Conservation (phyloP, 2,797 vertebrate genomes). For the Sciurus vulgaris region DNA sequence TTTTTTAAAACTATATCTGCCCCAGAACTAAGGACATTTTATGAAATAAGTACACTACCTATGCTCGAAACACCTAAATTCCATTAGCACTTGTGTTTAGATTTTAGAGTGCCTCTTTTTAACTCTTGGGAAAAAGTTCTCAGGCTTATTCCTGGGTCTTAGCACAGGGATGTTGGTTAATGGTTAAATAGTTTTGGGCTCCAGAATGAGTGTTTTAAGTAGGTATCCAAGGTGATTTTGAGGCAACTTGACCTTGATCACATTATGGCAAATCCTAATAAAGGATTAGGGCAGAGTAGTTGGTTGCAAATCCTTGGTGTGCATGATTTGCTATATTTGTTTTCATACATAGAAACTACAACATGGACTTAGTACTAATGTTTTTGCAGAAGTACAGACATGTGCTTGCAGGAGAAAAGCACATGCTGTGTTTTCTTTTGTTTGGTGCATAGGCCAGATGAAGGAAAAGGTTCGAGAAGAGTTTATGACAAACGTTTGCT, state of each 20-base stretch:
- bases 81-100: neutral
- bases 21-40: neutral
- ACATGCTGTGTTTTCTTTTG: neutral
- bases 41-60: neutral
- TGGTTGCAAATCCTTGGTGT: neutral
- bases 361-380: neutral
- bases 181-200: neutral
- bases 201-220: neutral
- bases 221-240: neutral
- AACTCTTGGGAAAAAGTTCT: neutral
- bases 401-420: neutral
- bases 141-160: neutral
- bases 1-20: neutral
- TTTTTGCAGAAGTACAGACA: neutral
- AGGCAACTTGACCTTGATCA: neutral
- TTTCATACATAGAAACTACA: neutral
- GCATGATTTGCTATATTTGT: neutral
- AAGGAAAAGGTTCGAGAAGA: neutral
- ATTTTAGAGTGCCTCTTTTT: rapidly evolving
- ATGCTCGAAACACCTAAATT: neutral
- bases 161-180: neutral
- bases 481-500: neutral
- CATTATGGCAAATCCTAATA: neutral
- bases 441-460: neutral
- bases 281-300: neutral